Conservation (phyloP, 2,797 vertebrate genomes). For the Spinus pinus region DNA sequence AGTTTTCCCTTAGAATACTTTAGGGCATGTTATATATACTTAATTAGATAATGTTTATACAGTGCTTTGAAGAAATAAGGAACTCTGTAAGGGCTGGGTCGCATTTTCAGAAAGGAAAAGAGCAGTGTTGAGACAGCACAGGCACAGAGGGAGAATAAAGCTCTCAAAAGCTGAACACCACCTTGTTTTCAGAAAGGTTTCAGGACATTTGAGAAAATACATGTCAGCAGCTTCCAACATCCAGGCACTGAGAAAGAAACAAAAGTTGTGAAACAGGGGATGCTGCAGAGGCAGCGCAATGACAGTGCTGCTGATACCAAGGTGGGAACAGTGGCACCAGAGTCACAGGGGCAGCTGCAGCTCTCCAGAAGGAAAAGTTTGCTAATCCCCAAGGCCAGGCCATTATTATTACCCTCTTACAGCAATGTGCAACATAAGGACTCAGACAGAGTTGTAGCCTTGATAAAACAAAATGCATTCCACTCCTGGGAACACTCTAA, state of each 20-base stretch:
- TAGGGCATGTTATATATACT: conserved; percentile 64
- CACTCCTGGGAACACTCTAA: not conserved
- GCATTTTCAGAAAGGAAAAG: not conserved
- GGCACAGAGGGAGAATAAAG: not conserved
- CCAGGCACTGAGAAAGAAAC: not conserved
- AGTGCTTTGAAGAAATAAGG: conserved; percentile 46
- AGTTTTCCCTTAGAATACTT: conserved; percentile 19
- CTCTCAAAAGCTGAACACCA: not conserved
- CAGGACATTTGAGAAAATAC: not conserved
- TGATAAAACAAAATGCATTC: not conserved
- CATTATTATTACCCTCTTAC: not conserved
- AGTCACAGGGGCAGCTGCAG: not conserved
- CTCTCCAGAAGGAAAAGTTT: not conserved
- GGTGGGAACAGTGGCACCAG: not conserved
- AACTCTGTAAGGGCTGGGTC: not conserved
- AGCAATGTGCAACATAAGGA: not conserved
- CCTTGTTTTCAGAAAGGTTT: conserved; percentile 8
- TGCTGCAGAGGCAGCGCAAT: not conserved
- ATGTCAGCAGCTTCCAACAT: not conserved
- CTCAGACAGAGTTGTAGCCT: not conserved
- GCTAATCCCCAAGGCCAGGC: not conserved
- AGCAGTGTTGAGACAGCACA: not conserved
- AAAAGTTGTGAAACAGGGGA: not conserved
- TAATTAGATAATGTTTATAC: conserved; percentile 69
- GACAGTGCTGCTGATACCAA: not conserved